Base-by-base conservation (phyloP, 2,797 vertebrate genomes). In the Acipenser ruthenus region DNA sequence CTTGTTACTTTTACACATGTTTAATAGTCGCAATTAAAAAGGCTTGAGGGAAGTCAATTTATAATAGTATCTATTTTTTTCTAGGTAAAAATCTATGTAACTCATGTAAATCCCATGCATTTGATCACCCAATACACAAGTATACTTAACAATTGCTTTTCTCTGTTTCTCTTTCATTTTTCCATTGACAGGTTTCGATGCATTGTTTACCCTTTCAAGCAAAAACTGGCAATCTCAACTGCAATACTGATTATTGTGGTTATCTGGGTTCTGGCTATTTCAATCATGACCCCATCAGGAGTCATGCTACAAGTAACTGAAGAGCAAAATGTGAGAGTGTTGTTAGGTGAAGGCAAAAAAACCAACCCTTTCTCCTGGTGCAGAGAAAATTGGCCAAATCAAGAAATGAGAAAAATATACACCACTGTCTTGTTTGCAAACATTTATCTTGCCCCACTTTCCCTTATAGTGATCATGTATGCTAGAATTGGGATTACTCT, bases 131-230 rank as follows among this genome's bases (percentile, higher is more conserved):
- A 37, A 37, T 37, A 37, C 23, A 37, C 23, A 37, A 37, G 23
- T 4, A 37, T 37, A 37, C 23, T 37, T 37, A 37, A 37, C 2
- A 3, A 2, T 2, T 37, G 23, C 1, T 9, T 59, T 56, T 37
- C 23, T 37, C 23, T 37, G 23, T 37, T 18, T 18, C 23, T 37
- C 23, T 64, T 49, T 49, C 11, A 52, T 53, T 67, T 58, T 77
- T 74, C 73, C n/a, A 48, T 67, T 80, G 72, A 0, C 87, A 97
- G 94, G 80, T 97, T 96, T 80, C 79, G 89, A 47, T 92, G 93
- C 79, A 89, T 95, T 0, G 87, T 95, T 67, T 90, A 95, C 60
- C 94, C 95, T 0, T 96, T 98, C 79, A 96, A 95, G 75, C 92
- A 90, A 65, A 97, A 96, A 82, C 79, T 95, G 77, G 91, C 84